phyloP scores from a whole-genome alignment of 2,888 invertebrate genomes.

The Argyresthia goedartella region DNA sequence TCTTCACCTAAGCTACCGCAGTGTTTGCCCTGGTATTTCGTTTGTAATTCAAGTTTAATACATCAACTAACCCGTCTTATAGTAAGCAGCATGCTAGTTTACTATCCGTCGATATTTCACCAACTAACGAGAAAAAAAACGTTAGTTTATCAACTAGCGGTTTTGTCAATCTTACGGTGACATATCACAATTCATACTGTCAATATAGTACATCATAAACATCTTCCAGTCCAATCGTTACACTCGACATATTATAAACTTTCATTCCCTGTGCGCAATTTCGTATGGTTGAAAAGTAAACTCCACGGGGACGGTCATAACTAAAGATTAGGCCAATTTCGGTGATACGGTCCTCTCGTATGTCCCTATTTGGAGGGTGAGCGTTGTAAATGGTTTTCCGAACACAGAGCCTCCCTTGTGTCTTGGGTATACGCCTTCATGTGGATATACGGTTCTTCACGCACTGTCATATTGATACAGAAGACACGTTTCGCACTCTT shows the following conservation, averaged over 20 bases:
- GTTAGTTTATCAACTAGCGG: no score
- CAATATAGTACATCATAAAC: no score
- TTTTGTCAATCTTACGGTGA: no score
- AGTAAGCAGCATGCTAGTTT: no score
- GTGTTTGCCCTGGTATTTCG: no score
- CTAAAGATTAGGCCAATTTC: conserved; percentile 51
- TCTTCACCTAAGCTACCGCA: no score
- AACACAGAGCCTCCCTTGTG: conserved; percentile 25
- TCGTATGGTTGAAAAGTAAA: conserved; percentile 26
- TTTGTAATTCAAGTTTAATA: no score
- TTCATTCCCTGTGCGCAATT: conserved; percentile 12
- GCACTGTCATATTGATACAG: background rate
- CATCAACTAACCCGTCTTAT: no score
- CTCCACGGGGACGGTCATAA: conserved; percentile 32
- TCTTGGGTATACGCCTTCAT: conserved; percentile 23
- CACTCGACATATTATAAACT: conserved; percentile 12
- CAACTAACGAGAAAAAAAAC: no score
- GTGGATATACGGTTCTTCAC: conserved; percentile 15
- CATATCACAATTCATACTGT: conserved; percentile 9
- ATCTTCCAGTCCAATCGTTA: no score
- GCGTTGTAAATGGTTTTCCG: conserved; percentile 41
- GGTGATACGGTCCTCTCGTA: conserved; percentile 35
- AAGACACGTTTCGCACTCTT: background rate
- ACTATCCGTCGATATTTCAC: no score
- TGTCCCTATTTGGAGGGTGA: conserved; percentile 34